Evolutionary conservation across 2,113 vertebrate genomes (phyloP).

Genomic region (Crotalus helleri): DNA sequence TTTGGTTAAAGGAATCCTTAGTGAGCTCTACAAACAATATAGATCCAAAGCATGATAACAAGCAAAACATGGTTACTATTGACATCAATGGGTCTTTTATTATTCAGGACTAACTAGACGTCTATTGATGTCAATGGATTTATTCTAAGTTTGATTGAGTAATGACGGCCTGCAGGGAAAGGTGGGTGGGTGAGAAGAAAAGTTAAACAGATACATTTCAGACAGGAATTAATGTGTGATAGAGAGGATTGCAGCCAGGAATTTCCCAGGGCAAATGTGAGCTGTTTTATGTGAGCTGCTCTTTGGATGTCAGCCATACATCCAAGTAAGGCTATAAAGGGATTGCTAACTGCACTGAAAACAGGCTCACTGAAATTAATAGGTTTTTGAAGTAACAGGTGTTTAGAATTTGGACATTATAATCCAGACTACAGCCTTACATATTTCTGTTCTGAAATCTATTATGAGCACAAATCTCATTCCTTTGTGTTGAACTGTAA

Average conservation of each 20-base stretch:
- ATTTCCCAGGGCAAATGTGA: neutral
- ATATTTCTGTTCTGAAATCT: neutral
- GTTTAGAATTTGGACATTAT: neutral
- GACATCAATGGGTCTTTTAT: neutral
- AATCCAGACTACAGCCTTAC: neutral
- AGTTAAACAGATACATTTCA: neutral
- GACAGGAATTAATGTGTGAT: neutral
- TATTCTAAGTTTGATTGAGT: neutral
- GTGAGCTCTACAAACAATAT: neutral
- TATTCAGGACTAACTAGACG: neutral
- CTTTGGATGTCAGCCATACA: neutral
- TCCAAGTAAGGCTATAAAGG: neutral
- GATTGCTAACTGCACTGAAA: neutral
- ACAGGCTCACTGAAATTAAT: neutral
- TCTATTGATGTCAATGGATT: neutral
- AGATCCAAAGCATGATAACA: neutral
- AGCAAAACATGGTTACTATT: neutral
- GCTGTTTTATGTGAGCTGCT: neutral
- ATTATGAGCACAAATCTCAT: neutral
- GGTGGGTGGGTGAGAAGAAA: neutral
- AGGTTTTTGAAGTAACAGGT: neutral
- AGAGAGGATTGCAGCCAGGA: neutral
- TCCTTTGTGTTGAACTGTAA: neutral
- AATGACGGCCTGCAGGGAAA: neutral
- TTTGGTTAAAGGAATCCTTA: neutral